These are phyloP conservation scores for Onychostoma macrolepis DNA, from an alignment of 2,113 vertebrate genomes.

Conservation along the genomic window DNA sequence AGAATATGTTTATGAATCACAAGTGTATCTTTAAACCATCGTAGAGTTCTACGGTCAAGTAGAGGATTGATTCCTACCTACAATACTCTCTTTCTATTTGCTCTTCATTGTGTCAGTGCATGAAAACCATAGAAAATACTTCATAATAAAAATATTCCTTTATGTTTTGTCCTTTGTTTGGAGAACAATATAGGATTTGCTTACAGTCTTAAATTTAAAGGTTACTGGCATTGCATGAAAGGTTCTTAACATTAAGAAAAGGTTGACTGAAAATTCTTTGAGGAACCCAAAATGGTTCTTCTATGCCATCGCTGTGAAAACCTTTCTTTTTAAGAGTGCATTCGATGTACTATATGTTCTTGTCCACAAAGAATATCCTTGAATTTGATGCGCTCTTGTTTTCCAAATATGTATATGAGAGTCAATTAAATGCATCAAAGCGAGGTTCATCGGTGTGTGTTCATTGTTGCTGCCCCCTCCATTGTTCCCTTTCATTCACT, in stretches of 20 bases:
- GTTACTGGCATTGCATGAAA: neutral
- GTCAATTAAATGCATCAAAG: conserved; percentile 52
- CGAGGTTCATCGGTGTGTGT: conserved; percentile 11
- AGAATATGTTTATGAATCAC: conserved; percentile 36
- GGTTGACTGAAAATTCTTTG: neutral
- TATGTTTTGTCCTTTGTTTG: neutral
- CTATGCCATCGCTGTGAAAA: neutral
- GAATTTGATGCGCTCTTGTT: conserved; percentile 26
- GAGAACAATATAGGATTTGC: neutral
- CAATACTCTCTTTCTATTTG: conserved; percentile 46
- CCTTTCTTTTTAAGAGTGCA: neutral
- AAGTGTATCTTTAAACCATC: conserved; percentile 50
- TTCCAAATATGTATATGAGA: conserved; percentile 34
- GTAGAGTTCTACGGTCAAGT: conserved; percentile 69
- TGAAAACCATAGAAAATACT: conserved; percentile 27
- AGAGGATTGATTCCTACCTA: conserved; percentile 67
- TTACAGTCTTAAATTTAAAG: neutral
- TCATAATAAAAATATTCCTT: conserved; percentile 41
- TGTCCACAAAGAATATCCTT: conserved; percentile 25
- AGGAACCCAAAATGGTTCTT: neutral
- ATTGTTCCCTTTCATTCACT: conserved; percentile 47
- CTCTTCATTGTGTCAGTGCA: conserved; percentile 48
- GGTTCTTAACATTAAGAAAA: neutral
- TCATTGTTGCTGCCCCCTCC: conserved; percentile 42
- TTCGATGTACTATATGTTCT: neutral